Conservation (phyloP, 2,888 invertebrate species). For the Patella depressa region DNA sequence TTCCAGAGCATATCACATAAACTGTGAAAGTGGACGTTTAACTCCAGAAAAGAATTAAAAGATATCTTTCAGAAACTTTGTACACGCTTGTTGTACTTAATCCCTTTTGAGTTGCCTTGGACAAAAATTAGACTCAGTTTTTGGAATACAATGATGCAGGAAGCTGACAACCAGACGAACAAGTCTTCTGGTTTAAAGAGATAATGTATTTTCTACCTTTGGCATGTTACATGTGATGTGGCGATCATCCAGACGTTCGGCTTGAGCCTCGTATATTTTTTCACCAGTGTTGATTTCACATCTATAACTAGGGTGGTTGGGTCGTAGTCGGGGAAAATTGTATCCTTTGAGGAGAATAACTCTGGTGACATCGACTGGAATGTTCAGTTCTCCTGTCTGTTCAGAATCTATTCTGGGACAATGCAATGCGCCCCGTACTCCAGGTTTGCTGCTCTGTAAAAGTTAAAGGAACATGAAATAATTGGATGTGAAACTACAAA, state of each 20-base stretch:
- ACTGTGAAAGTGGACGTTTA: too few relatives aligned
- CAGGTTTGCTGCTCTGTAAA: slow-evolving; percentile 37
- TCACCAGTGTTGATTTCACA: slow-evolving; percentile 33
- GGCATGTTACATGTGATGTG: slow-evolving; percentile 39
- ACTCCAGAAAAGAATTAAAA: too few relatives aligned
- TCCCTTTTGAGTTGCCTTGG: too few relatives aligned
- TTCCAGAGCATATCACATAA: too few relatives aligned
- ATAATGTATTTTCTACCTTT: slow-evolving; percentile 20
- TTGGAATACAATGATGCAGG: too few relatives aligned
- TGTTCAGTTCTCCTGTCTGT: slow-evolving; percentile 48
- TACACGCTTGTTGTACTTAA: too few relatives aligned
- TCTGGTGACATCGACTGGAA: slow-evolving; percentile 52
- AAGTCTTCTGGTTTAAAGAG: too few relatives aligned
- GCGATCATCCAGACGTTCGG: slow-evolving; percentile 31
- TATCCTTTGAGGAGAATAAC: slow-evolving; percentile 51
- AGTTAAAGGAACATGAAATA: neutral
- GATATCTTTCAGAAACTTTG: too few relatives aligned
- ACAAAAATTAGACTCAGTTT: too few relatives aligned
- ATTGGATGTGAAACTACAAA: too few relatives aligned
- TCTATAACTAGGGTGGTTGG: slow-evolving; percentile 22
- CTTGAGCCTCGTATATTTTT: slow-evolving; percentile 22
- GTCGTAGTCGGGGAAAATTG: slow-evolving; percentile 51
- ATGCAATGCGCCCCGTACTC: slow-evolving; percentile 51
- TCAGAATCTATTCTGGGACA: slow-evolving; percentile 55
- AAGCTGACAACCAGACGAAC: too few relatives aligned